Percentiles rank a stretch among this genome's conserved stretches.
These are phyloP conservation scores for Sturnira hondurensis DNA, from an alignment of 2,113 vertebrate genomes.

Conservation along the genomic window DNA sequence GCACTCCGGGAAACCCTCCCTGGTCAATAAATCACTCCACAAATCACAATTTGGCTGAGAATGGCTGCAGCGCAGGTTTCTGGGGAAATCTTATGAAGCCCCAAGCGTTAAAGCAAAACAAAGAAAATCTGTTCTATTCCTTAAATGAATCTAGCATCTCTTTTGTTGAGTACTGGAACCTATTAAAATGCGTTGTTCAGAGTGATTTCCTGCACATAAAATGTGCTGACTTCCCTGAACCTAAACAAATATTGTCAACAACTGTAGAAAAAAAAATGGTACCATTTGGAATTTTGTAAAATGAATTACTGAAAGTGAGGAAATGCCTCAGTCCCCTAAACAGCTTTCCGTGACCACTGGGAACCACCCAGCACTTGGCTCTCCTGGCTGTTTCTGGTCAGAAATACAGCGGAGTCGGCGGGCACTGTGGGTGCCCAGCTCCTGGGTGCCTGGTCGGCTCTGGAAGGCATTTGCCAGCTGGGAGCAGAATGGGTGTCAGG, in stretches of 20 bases:
- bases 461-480: not conserved
- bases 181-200: conserved; percentile 26
- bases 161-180: conserved; percentile 18
- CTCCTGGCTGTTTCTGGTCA: not conserved
- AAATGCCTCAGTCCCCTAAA: not conserved
- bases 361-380: not conserved
- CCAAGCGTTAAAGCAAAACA: conserved; percentile 32
- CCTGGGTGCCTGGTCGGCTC: not conserved
- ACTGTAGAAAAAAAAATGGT: not conserved
- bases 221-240: not conserved
- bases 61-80: not conserved
- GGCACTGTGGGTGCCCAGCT: not conserved
- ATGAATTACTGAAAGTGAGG: not conserved
- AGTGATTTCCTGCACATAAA: conserved; percentile 14
- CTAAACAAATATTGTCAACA: conserved; percentile 7
- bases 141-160: conserved; percentile 23
- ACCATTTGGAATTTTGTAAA: conserved; percentile 10
- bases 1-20: not conserved
- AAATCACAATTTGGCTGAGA: not conserved
- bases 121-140: conserved; percentile 48
- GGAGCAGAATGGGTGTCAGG: not conserved
- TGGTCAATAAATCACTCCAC: not conserved
- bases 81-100: not conserved
- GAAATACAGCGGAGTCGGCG: not conserved
- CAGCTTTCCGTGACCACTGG: not conserved